Conservation (phyloP, 2,113 vertebrate species). For the Pangasianodon hypophthalmus region DNA sequence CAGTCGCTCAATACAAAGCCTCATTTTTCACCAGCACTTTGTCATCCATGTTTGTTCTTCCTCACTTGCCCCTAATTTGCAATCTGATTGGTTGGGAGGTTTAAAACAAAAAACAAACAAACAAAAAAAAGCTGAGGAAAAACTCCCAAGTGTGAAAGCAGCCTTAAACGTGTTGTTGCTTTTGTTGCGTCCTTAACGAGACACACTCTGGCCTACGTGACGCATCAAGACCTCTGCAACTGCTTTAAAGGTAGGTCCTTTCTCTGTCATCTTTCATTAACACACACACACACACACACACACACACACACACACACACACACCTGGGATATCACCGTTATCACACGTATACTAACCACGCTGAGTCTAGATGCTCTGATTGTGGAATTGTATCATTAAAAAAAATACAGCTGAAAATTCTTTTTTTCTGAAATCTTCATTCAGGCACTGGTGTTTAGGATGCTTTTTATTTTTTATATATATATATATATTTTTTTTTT, state of each 20-base stretch:
- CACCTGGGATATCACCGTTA: background rate
- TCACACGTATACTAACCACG: background rate
- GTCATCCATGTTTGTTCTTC: background rate
- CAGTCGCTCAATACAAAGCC: background rate
- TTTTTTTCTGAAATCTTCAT: background rate
- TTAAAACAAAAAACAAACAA: background rate
- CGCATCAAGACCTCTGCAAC: conserved; percentile 94
- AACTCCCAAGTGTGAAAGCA: background rate
- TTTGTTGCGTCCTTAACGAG: conserved; percentile 78
- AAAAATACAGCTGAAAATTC: background rate
- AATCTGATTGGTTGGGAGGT: background rate
- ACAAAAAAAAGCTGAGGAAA: background rate
- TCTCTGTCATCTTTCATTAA: background rate
- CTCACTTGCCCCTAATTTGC: background rate
- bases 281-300: background rate
- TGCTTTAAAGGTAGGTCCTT: conserved; percentile 88
- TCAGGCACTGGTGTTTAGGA: background rate
- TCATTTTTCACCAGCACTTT: background rate
- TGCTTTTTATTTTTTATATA: background rate
- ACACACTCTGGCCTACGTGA: conserved; percentile 89
- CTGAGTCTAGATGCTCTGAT: background rate
- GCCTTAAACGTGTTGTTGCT: background rate
- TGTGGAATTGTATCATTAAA: background rate
- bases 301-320: background rate
- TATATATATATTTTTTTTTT: no score